Percentiles rank a stretch among this genome's conserved stretches.
Conservation (phyloP, 2,113 vertebrate species). For the Leptocoma aspasia region DNA sequence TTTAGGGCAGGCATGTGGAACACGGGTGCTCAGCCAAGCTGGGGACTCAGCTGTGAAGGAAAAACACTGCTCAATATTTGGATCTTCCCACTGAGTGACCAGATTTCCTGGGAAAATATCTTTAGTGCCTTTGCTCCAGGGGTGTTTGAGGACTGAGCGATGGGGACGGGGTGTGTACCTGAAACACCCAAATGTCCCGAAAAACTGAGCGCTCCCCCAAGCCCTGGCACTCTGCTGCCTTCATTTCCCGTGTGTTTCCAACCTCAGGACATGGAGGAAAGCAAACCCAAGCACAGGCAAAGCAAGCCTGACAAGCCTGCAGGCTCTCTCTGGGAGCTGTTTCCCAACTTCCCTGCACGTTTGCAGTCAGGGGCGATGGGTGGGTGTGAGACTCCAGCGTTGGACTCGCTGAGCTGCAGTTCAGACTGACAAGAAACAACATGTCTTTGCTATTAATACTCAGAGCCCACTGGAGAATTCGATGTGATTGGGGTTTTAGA, state of each 20-base stretch:
- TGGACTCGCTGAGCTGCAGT: not conserved
- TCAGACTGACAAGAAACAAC: not conserved
- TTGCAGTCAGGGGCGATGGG: not conserved
- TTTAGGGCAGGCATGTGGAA: not conserved
- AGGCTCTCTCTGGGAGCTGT: not conserved
- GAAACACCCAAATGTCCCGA: not conserved
- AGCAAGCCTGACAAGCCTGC: not conserved
- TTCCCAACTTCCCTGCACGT: not conserved
- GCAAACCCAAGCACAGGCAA: not conserved
- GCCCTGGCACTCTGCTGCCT: not conserved
- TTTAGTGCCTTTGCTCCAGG: not conserved
- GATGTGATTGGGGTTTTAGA: rapidly evolving
- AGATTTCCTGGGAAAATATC: not conserved
- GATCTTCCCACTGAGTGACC: not conserved
- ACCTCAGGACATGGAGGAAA: rapidly evolving
- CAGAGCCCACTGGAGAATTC: not conserved
- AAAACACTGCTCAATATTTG: not conserved
- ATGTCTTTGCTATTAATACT: not conserved
- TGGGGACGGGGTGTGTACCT: rapidly evolving
- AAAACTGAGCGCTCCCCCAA: not conserved
- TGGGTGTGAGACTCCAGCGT: not conserved
- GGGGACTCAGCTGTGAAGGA: not conserved
- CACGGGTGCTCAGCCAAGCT: not conserved
- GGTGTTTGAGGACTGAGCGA: rapidly evolving
- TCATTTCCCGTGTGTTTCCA: not conserved